Conservation (phyloP, 2,888 invertebrate genomes). For the Drosophila greeni region DNA sequence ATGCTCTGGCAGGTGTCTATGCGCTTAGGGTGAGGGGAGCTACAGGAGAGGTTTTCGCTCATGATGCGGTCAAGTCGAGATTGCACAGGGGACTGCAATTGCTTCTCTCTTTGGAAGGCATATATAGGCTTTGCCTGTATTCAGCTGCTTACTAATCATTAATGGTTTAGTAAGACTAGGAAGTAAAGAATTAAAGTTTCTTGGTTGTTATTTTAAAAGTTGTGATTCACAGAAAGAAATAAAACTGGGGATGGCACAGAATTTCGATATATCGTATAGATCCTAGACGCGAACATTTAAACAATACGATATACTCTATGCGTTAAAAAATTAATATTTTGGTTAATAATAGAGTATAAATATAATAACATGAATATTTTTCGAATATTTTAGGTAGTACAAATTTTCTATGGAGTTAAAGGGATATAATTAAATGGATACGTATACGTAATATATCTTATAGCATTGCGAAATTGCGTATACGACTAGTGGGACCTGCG, state of each 20-base stretch:
- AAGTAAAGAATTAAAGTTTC: neutral
- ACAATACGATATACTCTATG: neutral
- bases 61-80: neutral
- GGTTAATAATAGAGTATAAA: too few species aligned
- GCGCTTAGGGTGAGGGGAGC: neutral
- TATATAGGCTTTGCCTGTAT: neutral
- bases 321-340: too few species aligned
- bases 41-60: neutral
- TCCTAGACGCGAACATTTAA: neutral
- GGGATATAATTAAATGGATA: neutral
- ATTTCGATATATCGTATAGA: neutral
- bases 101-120: neutral
- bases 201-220: neutral
- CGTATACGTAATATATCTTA: slow-evolving; percentile 3
- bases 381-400: too few species aligned
- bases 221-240: slow-evolving; percentile 1
- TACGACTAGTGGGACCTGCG: neutral
- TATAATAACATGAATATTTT: too few species aligned
- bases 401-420: too few species aligned
- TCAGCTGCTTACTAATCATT: neutral
- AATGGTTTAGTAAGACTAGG: neutral
- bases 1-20: neutral
- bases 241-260: neutral
- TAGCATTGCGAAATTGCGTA: neutral
- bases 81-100: neutral